Evolutionary conservation across 2,888 invertebrate species (phyloP), one percentile per base, ranked within the genome.

Genomic region (Dendrolimus pini): DNA sequence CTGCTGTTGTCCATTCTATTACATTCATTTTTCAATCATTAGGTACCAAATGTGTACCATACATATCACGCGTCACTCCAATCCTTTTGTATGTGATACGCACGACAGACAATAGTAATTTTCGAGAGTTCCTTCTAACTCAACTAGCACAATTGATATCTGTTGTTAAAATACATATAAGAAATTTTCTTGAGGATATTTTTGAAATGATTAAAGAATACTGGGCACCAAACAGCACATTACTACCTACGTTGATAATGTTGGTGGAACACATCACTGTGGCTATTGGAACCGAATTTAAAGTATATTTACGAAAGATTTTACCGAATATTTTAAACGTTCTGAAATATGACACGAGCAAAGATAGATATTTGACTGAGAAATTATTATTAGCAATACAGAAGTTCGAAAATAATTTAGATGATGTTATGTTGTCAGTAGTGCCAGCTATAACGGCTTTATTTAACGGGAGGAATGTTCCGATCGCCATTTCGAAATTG

Each of bases 21-120:
- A 98, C 98, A 0, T 98, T 98, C 73, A 99, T 99, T 68, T 99
- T 99, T 82, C 96, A 98, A 83, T 96, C 97, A 68, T 92, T 99
- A 59, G 99, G 98, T 30, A 96, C 97, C 56, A 97, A 97, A 80
- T 98, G 97, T 73, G 97, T 98, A 1, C 97, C 97, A 0, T 98
- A 98, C 75, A 94, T 98, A 69, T 94, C 97, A 0, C 96, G 97
- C 80, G 98, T 98, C 0, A 93, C 97, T 78, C 97, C 97, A 0
- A 95, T 95, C 74, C 93, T 98, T 61, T 86, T 99, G 58, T 95
- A 96, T 70, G 98, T 98, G 52, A 96, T 99, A 54, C 93, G 97
- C 52, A 95, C 94, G 0, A 96, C 98, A 0, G 98, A 99, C 65
- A 87, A 85, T 58, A 74, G 70, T 55, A 95, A 94, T 74, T 95